Percentiles rank a stretch among this genome's conserved stretches.
phyloP scores from a whole-genome alignment of 2,888 invertebrate genomes.

The Agrochola litura region DNA sequence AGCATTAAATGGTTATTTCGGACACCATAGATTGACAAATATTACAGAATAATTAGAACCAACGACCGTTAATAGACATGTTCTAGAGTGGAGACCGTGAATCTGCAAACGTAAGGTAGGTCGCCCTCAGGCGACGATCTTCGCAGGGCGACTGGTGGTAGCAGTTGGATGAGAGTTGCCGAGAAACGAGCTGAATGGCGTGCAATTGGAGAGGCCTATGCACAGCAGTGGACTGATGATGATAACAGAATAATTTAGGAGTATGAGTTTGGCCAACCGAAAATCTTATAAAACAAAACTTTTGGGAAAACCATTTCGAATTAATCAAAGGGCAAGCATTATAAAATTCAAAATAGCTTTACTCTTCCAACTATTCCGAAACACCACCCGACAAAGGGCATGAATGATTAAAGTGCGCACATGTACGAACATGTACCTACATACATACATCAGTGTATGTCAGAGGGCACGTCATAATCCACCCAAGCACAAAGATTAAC shows the following conservation, averaged over 20 bases:
- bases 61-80: no score
- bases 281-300: background rate
- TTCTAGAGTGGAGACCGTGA: no score
- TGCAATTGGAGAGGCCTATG: no score
- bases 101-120: no score
- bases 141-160: no score
- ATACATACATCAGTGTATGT: conserved; percentile 57
- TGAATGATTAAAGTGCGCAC: conserved; percentile 66
- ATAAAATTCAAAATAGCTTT: conserved; percentile 53
- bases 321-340: conserved; percentile 51
- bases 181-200: no score
- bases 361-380: conserved; percentile 58
- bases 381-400: conserved; percentile 59
- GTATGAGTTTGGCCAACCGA: background rate
- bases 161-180: no score
- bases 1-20: background rate
- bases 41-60: background rate
- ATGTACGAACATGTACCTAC: conserved; percentile 23
- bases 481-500: conserved; percentile 85
- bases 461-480: conserved; percentile 85
- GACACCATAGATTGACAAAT: background rate
- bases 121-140: no score
- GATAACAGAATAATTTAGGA: no score
- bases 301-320: no score
- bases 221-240: no score